These are phyloP conservation scores for Glaucidium brasilianum DNA, from an alignment of 2,113 vertebrate species.

Conservation along the genomic window DNA sequence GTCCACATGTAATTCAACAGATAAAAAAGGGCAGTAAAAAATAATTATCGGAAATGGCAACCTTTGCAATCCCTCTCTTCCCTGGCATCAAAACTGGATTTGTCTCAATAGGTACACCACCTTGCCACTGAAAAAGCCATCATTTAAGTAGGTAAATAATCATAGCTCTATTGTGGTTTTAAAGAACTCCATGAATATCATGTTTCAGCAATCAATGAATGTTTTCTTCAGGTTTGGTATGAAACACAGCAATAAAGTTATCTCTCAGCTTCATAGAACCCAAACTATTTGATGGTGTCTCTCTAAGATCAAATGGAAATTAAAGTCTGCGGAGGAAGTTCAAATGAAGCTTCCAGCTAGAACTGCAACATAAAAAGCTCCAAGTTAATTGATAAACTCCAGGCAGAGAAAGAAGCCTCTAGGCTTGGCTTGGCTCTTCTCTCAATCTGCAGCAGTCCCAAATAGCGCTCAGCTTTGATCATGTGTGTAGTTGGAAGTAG, in stretches of 20 bases:
- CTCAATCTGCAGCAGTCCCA: constrained; percentile 16
- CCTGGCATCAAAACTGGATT: neutral
- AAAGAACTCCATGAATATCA: constrained; percentile 12
- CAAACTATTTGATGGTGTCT: constrained; percentile 60
- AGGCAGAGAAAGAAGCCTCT: constrained; percentile 58
- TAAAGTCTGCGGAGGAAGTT: constrained; percentile 64
- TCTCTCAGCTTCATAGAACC: constrained; percentile 31
- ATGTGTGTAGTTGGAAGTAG: neutral
- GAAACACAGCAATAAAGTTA: constrained; percentile 51
- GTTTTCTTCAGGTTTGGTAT: constrained; percentile 53
- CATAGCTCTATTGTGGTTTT: constrained; percentile 48
- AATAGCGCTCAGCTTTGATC: neutral
- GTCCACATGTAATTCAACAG: neutral
- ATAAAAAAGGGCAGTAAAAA: neutral
- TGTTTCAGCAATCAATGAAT: constrained; percentile 35
- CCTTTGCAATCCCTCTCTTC: neutral
- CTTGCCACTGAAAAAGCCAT: constrained; percentile 32
- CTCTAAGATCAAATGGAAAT: constrained; percentile 63
- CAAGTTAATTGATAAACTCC: constrained; percentile 63
- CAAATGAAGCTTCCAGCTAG: constrained; percentile 66
- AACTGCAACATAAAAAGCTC: constrained; percentile 51
- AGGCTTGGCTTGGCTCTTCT: constrained; percentile 50
- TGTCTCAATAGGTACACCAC: constrained; percentile 16
- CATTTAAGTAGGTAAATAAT: constrained; percentile 32
- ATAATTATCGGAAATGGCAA: constrained; percentile 38